Conservation (phyloP, 2,797 vertebrate genomes). For the Acipenser oxyrinchus region DNA sequence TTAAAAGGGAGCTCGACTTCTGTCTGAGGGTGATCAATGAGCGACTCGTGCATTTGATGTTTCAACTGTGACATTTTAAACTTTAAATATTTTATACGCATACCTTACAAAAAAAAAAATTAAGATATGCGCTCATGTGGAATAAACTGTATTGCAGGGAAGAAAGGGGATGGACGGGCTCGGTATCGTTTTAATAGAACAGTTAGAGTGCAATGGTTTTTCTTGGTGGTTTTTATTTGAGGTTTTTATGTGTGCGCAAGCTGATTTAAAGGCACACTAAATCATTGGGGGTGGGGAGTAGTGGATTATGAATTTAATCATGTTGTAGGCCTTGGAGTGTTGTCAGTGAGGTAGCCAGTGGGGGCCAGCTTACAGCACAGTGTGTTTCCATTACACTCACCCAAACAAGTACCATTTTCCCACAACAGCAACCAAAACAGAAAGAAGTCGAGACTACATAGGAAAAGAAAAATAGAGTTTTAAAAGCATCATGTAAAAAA, state of each 20-base stretch:
- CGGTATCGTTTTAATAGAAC: constrained; percentile 76
- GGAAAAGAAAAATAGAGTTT: too few species aligned
- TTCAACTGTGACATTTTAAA: constrained; percentile 81
- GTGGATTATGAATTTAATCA: constrained; percentile 83
- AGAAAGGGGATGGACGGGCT: constrained; percentile 50
- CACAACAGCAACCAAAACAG: too few species aligned
- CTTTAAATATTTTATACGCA: constrained; percentile 82
- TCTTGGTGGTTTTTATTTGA: constrained; percentile 77
- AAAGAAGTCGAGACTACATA: too few species aligned
- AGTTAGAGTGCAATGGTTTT: constrained; percentile 75
- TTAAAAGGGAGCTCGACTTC: constrained; percentile 68
- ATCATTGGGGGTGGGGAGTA: constrained; percentile 65
- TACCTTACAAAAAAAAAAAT: constrained; percentile 63
- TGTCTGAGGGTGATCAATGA: constrained; percentile 74
- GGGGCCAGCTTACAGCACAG: constrained; percentile 35
- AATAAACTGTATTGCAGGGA: constrained; percentile 76
- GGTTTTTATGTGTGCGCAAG: constrained; percentile 74
- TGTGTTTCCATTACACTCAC: too few species aligned
- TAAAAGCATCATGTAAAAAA: too few species aligned
- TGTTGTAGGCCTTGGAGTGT: constrained; percentile 70
- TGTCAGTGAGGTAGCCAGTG: constrained; percentile 59
- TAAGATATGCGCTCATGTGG: constrained; percentile 78
- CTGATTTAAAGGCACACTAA: constrained; percentile 78
- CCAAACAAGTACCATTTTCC: too few species aligned
- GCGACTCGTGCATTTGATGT: constrained; percentile 73